These are phyloP conservation scores for Penaeus vannamei DNA, from an alignment of 1,140 invertebrate species.

Conservation along the genomic window DNA sequence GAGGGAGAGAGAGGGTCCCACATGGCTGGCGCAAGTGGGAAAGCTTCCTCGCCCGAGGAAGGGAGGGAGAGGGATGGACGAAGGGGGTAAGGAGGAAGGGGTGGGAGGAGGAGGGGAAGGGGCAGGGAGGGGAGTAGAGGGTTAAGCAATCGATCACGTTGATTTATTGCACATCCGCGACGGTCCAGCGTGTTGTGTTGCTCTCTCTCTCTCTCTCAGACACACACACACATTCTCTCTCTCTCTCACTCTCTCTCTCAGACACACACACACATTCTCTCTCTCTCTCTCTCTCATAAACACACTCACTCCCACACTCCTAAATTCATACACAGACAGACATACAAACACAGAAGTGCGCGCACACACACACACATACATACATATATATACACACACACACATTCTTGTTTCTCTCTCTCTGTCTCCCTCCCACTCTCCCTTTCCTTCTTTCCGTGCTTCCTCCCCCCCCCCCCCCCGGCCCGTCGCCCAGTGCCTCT, in stretches of 20 bases:
- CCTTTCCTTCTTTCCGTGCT: neutral
- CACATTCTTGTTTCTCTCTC: neutral
- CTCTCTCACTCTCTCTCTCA: neutral
- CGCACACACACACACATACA: neutral
- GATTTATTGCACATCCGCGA: constrained; percentile 63
- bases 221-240: neutral
- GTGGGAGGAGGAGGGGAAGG: neutral
- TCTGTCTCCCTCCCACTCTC: neutral
- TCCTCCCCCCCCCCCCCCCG: neutral
- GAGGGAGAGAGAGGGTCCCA: neutral
- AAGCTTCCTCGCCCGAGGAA: neutral
- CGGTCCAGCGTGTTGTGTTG: neutral
- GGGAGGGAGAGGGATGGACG: neutral
- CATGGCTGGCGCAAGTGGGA: neutral
- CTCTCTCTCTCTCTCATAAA: neutral
- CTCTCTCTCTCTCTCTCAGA: constrained; percentile 34
- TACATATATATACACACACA: neutral
- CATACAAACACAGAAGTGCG: neutral
- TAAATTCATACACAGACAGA: neutral
- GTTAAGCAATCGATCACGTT: constrained; percentile 62
- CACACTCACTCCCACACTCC: neutral
- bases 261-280: neutral
- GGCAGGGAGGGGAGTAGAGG: constrained; percentile 7
- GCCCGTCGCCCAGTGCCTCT: too few relatives aligned
- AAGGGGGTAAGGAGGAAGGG: neutral